Evolutionary conservation across 2,113 vertebrate genomes (phyloP).

Genomic region (Phalacrocorax carbo): DNA sequence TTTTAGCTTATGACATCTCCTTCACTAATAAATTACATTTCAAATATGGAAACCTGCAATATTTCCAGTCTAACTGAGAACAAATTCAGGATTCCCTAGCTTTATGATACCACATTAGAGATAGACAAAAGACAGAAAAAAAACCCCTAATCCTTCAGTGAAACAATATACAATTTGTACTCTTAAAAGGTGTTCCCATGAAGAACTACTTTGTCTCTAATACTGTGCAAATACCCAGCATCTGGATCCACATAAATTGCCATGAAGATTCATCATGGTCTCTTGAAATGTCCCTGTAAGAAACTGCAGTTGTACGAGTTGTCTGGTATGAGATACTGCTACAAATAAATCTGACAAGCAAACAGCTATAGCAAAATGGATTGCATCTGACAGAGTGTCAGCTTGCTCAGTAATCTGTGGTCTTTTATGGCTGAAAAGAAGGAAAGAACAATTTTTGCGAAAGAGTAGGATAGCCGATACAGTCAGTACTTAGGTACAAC

Average conservation of each 20-base stretch:
- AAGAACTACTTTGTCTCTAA: not conserved
- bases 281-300: not conserved
- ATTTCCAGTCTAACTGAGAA: not conserved
- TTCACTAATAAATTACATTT: not conserved
- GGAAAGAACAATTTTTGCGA: not conserved
- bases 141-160: not conserved
- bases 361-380: not conserved
- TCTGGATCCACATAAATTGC: not conserved
- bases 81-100: not conserved
- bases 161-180: not conserved
- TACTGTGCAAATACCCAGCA: not conserved
- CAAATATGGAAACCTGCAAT: not conserved
- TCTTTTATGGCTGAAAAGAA: not conserved
- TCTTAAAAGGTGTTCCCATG: not conserved
- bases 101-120: not conserved
- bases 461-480: not conserved
- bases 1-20: not conserved
- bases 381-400: not conserved
- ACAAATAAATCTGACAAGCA: conserved; percentile 40
- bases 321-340: conserved; percentile 18
- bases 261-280: not conserved
- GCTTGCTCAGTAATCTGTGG: not conserved
- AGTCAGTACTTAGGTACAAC: not conserved
- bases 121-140: not conserved
- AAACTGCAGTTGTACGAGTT: not conserved